A percentile compares a stretch with the other conserved stretches of the same genome.
Conservation (phyloP, 2,888 invertebrate species). For the Protodeltote pygarga region DNA sequence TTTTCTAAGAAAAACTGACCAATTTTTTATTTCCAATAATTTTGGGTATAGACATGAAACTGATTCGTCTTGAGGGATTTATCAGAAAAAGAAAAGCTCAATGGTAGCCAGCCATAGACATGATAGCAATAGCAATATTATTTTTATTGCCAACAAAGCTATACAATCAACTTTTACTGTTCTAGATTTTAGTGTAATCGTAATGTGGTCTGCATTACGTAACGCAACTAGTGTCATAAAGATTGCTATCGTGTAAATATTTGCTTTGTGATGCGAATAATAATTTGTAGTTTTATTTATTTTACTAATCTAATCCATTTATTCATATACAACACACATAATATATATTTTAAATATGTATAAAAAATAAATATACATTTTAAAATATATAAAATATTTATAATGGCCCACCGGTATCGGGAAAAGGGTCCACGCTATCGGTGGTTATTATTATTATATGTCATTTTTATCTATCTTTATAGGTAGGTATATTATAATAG, state of each 20-base stretch:
- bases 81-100: conserved; percentile 15
- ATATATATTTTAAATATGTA: too few species aligned
- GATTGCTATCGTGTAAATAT: neutral
- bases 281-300: neutral
- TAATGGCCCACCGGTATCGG: too few species aligned
- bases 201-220: conserved; percentile 30
- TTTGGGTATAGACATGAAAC: conserved; percentile 24
- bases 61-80: conserved; percentile 31
- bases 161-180: conserved; percentile 57
- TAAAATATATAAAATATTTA: too few species aligned
- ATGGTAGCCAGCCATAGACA: conserved; percentile 27
- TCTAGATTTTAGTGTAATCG: conserved; percentile 36
- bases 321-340: neutral
- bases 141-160: conserved; percentile 54
- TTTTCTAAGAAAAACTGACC: conserved; percentile 17
- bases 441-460: neutral
- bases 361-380: too few species aligned
- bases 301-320: neutral
- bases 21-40: conserved; percentile 29
- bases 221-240: conserved; percentile 12
- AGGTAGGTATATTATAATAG: too few species aligned
- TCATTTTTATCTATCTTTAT: neutral
- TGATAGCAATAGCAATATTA: conserved; percentile 47
- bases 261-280: neutral
- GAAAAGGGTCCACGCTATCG: too few species aligned